These are phyloP conservation scores for Silurus glanis DNA, from an alignment of 2,113 vertebrate genomes.

Conservation along the genomic window DNA sequence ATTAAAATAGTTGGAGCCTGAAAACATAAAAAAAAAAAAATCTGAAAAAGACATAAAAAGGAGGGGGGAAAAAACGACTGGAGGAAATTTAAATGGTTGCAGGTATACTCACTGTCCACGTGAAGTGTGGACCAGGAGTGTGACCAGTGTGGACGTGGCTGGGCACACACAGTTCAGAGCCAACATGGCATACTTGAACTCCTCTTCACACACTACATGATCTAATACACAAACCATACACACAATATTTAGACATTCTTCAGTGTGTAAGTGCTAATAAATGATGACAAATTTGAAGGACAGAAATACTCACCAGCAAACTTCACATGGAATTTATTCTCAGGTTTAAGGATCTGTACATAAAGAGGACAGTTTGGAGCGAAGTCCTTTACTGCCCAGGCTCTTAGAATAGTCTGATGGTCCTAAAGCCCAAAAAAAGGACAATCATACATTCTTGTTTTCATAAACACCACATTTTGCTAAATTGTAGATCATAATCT, in stretches of 20 bases:
- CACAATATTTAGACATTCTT: neutral
- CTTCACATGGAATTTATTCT: conserved; percentile 99
- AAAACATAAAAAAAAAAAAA: neutral
- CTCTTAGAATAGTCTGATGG: conserved; percentile 96
- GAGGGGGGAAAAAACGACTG: neutral
- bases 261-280: neutral
- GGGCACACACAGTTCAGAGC: conserved; percentile 97
- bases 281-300: neutral
- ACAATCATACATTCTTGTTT: neutral
- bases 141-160: conserved; percentile 96
- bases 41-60: neutral
- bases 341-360: conserved; percentile 96
- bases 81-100: neutral
- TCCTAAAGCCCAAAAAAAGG: conserved; percentile 69
- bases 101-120: conserved; percentile 93
- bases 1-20: neutral
- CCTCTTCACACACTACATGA: conserved; percentile 98
- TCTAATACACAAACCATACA: conserved; percentile 69
- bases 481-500: neutral
- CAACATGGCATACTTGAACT: conserved; percentile 98
- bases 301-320: conserved; percentile 85
- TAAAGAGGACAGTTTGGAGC: conserved; percentile 97
- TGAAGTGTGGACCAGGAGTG: conserved; percentile 95
- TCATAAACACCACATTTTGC: neutral
- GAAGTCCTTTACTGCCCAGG: conserved; percentile 98